phyloP scores from a whole-genome alignment of 2,888 invertebrate genomes.

The Tenodera sinensis region DNA sequence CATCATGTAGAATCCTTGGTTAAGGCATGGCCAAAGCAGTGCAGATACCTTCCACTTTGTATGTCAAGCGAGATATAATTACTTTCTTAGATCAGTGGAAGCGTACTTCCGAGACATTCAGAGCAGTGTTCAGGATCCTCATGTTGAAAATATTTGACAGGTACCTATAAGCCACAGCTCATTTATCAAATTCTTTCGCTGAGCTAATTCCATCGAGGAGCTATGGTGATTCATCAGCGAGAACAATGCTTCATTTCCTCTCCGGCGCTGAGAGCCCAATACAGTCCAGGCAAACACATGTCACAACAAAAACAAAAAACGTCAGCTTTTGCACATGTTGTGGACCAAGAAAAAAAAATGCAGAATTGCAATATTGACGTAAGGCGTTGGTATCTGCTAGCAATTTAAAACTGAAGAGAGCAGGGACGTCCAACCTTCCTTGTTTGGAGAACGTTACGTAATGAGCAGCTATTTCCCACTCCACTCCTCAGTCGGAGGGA shows the following conservation, averaged over 20 bases:
- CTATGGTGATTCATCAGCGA: neutral
- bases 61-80: too few relatives aligned
- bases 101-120: too few relatives aligned
- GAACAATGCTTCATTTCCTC: neutral
- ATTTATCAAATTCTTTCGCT: neutral
- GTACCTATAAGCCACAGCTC: neutral
- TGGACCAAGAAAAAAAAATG: neutral
- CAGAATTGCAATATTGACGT: neutral
- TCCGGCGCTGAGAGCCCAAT: neutral
- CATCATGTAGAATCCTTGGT: too few relatives aligned
- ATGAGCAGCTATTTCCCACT: too few relatives aligned
- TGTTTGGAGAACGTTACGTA: too few relatives aligned
- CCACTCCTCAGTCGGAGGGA: too few relatives aligned
- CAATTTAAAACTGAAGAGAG: too few relatives aligned
- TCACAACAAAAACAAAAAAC: neutral
- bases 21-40: too few relatives aligned
- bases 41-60: too few relatives aligned
- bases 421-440: too few relatives aligned
- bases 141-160: neutral
- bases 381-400: neutral
- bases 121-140: too few relatives aligned
- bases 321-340: neutral
- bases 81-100: too few relatives aligned
- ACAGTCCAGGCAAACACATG: neutral
- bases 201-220: neutral